phyloP scores from a whole-genome alignment of 2,113 vertebrate genomes.

The Ancistrus triradiatus region DNA sequence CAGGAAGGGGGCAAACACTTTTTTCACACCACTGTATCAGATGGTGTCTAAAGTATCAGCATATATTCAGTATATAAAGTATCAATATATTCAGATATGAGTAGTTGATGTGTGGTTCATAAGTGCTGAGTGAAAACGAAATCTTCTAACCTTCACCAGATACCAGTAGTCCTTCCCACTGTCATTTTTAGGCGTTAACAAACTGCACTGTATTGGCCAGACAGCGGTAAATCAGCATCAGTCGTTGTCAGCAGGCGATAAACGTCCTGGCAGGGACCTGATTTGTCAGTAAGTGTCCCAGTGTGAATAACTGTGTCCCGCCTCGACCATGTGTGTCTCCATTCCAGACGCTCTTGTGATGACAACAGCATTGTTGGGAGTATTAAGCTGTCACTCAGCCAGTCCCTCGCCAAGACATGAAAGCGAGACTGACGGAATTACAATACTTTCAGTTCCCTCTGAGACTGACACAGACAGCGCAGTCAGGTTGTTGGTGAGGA shows the following conservation, averaged over 20 bases:
- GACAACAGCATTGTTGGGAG: conserved; percentile 37
- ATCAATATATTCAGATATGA: too few species aligned
- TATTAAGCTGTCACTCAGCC: conserved; percentile 47
- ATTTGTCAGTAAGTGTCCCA: conserved; percentile 37
- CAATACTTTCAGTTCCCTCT: conserved; percentile 28
- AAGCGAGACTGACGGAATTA: conserved; percentile 41
- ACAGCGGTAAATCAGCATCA: conserved; percentile 35
- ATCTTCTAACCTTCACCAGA: background rate
- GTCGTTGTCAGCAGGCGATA: conserved; percentile 34
- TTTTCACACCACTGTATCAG: too few species aligned
- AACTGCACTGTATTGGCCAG: background rate
- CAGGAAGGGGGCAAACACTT: too few species aligned
- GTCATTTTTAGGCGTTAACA: conserved; percentile 12
- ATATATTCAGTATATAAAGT: too few species aligned
- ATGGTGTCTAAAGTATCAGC: too few species aligned
- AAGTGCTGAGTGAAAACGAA: too few species aligned
- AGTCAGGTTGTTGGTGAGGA: conserved; percentile 30
- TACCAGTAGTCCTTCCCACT: background rate
- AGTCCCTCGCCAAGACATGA: conserved; percentile 29
- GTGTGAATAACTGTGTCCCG: conserved; percentile 21
- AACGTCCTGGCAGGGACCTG: conserved; percentile 27
- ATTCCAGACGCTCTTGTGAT: conserved; percentile 25
- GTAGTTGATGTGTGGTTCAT: too few species aligned
- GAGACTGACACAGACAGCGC: conserved; percentile 33
- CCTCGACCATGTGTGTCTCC: conserved; percentile 26